Conservation (phyloP, 2,888 invertebrate genomes). For the Nebria salina region DNA sequence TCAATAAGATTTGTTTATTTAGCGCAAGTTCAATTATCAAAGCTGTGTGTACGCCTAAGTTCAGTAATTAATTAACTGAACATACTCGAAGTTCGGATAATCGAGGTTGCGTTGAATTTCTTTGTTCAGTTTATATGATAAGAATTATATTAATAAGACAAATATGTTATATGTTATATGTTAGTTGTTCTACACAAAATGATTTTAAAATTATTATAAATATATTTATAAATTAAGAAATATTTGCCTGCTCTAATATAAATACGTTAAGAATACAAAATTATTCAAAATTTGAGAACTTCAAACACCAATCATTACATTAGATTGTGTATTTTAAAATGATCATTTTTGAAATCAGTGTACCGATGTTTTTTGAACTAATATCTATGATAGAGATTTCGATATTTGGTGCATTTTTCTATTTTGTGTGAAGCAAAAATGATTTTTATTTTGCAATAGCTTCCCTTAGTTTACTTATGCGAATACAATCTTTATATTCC, state of each 20-base stretch:
- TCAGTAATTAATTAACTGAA: too few relatives aligned
- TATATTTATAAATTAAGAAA: not conserved
- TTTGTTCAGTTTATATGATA: not conserved
- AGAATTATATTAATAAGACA: not conserved
- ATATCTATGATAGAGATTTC: not conserved
- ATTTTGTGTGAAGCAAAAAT: not conserved
- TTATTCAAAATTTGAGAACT: not conserved
- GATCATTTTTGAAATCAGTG: not conserved
- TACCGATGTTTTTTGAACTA: not conserved
- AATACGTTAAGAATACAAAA: not conserved
- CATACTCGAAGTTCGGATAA: too few relatives aligned
- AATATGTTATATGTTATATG: slow-evolving; percentile 1
- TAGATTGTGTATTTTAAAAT: not conserved
- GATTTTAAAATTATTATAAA: not conserved
- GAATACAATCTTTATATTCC: slow-evolving; percentile 2
- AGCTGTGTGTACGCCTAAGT: too few relatives aligned
- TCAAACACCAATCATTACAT: not conserved
- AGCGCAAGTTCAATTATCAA: too few relatives aligned
- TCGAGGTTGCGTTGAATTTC: too few relatives aligned
- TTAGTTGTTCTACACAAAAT: slow-evolving; percentile 1
- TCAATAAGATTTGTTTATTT: not conserved
- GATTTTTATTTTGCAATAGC: not conserved
- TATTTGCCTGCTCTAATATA: slow-evolving; percentile 1
- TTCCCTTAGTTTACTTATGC: not conserved
- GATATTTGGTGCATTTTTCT: too few relatives aligned